phyloP scores from a whole-genome alignment of 2,797 vertebrate species.

The Thunnus albacares region DNA sequence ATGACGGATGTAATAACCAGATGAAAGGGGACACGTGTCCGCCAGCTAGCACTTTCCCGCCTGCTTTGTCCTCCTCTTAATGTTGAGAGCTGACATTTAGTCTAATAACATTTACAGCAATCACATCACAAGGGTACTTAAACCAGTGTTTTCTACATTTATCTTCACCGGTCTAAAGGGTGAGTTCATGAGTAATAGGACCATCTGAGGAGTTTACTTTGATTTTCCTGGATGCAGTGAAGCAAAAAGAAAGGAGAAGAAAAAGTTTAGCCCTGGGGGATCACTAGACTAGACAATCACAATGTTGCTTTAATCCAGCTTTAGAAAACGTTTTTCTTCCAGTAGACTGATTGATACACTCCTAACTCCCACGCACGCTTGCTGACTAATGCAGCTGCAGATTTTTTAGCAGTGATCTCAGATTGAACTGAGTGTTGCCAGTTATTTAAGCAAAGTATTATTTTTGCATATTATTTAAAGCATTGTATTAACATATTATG shows the following conservation, averaged over 20 bases:
- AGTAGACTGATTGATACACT: not conserved
- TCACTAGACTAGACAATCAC: not conserved
- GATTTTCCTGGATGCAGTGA: not conserved
- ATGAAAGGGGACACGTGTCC: slow-evolving; percentile 46
- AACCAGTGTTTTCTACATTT: not conserved
- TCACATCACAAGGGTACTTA: slow-evolving; percentile 3
- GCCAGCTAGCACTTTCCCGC: slow-evolving; percentile 17
- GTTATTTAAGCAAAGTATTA: slow-evolving; percentile 32
- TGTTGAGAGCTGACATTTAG: slow-evolving; percentile 28
- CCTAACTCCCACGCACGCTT: not conserved
- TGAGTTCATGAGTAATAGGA: not conserved
- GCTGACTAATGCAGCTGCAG: slow-evolving; percentile 17
- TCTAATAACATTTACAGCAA: slow-evolving; percentile 6
- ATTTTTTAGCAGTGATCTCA: slow-evolving; percentile 3
- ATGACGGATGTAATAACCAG: slow-evolving; percentile 45
- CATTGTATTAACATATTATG: slow-evolving; percentile 36
- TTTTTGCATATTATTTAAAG: slow-evolving; percentile 48
- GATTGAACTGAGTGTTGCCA: not conserved
- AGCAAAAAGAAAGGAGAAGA: not conserved
- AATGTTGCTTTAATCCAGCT: not conserved
- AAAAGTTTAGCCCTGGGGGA: not conserved
- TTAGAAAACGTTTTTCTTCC: slow-evolving; percentile 1
- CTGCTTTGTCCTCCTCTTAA: slow-evolving; percentile 37
- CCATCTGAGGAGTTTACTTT: not conserved
- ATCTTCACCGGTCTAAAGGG: not conserved